phyloP scores from a whole-genome alignment of 2,888 invertebrate species.

The Yponomeuta cagnagella region DNA sequence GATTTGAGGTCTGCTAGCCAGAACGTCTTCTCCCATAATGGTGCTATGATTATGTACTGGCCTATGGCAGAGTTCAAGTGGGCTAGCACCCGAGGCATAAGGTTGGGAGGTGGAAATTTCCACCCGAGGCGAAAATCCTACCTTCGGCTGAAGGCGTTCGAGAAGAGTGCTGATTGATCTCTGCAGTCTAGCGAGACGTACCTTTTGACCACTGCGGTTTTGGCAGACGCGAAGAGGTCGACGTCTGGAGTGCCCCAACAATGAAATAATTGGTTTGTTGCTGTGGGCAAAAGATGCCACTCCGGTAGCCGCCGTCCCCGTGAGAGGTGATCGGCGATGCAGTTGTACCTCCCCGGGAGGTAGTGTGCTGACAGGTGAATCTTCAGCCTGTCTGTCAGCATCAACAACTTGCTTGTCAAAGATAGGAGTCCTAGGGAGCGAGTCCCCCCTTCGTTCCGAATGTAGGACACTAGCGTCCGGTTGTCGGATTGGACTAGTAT shows the following conservation, averaged over 20 bases:
- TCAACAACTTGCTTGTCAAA: conserved; percentile 17
- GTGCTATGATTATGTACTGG: conserved; percentile 26
- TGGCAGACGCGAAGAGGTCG: conserved; percentile 17
- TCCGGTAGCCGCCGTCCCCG: conserved; percentile 19
- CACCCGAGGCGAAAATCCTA: conserved; percentile 25
- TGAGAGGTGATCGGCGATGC: conserved; percentile 18
- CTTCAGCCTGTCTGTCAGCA: neutral
- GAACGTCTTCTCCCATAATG: conserved; percentile 25
- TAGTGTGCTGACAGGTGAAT: conserved; percentile 7
- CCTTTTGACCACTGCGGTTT: conserved; percentile 15
- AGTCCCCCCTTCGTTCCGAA: conserved; percentile 26
- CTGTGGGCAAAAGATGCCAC: conserved; percentile 23
- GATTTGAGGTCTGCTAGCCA: conserved; percentile 17
- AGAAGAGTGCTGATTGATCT: conserved; percentile 19
- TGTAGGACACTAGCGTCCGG: conserved; percentile 22
- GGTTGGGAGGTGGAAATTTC: conserved; percentile 27
- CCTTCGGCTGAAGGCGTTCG: conserved; percentile 24
- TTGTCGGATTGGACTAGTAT: conserved; percentile 25
- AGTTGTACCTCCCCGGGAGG: conserved; percentile 18
- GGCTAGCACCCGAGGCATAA: conserved; percentile 24
- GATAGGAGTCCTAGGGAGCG: conserved; percentile 20
- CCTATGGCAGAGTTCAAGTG: conserved; percentile 25
- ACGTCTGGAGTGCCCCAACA: conserved; percentile 18
- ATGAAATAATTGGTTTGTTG: conserved; percentile 16
- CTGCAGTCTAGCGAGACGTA: conserved; percentile 16